Percentiles rank a stretch among this genome's conserved stretches.
phyloP scores from a whole-genome alignment of 37 sponge, comb jelly and placozoan genomes.

The Bolinopsis microptera region DNA sequence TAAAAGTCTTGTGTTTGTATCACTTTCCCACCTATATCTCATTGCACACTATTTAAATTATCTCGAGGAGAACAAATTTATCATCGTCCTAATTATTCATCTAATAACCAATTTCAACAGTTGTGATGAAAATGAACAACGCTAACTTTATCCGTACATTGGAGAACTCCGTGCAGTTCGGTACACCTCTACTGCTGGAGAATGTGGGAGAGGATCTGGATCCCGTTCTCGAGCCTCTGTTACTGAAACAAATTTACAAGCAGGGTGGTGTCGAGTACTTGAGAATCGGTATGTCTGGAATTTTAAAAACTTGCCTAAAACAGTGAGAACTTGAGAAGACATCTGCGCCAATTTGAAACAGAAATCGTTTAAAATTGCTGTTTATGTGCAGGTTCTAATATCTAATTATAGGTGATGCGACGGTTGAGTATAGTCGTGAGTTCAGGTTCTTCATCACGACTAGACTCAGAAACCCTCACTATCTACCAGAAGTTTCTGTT shows the following conservation, averaged over 20 bases:
- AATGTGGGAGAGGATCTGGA: conserved; percentile 68
- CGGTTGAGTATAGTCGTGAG: conserved; percentile 62
- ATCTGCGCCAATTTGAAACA: too few species aligned
- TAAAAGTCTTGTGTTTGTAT: too few species aligned
- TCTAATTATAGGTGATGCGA: conserved; percentile 58
- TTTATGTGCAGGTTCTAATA: too few species aligned
- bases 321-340: background rate
- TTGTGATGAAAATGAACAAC: conserved; percentile 93
- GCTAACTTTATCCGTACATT: conserved; percentile 90
- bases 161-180: conserved; percentile 92
- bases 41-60: too few species aligned
- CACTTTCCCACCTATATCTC: background rate
- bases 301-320: background rate
- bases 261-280: conserved; percentile 48
- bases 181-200: conserved; percentile 59
- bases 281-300: conserved; percentile 14
- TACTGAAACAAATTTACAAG: conserved; percentile 58
- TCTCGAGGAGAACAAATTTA: too few species aligned
- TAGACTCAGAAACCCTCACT: conserved; percentile 66
- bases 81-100: too few species aligned
- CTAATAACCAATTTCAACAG: too few species aligned
- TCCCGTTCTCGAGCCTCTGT: conserved; percentile 60
- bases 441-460: conserved; percentile 67
- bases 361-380: too few species aligned
- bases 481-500: conserved; percentile 65